These are phyloP conservation scores for Callipepla squamata DNA, from an alignment of 2,113 vertebrate species.

Conservation along the genomic window DNA sequence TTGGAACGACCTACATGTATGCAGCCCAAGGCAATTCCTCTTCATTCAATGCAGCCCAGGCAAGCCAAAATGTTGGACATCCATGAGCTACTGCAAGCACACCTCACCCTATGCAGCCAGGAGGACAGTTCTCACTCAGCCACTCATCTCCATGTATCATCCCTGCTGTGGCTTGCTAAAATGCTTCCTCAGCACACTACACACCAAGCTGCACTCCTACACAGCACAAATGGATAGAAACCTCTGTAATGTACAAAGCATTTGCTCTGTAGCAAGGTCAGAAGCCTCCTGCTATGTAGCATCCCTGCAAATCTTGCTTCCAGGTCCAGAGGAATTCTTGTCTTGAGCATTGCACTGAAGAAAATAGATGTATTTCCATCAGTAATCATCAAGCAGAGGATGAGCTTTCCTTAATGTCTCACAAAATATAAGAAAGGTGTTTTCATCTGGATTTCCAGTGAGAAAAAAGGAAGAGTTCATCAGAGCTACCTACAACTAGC, in stretches of 20 bases:
- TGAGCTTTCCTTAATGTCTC: background rate
- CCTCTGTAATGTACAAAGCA: background rate
- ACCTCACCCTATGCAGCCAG: no score
- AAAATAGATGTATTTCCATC: background rate
- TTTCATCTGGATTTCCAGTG: background rate
- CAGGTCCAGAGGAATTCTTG: background rate
- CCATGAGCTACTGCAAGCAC: background rate
- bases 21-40: no score
- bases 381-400: background rate
- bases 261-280: background rate
- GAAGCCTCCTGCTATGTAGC: background rate
- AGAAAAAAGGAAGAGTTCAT: background rate
- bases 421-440: background rate
- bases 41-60: no score
- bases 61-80: no score
- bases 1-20: no score
- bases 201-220: background rate
- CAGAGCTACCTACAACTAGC: slow-evolving; percentile 7
- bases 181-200: background rate
- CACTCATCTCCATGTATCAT: no score
- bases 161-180: background rate
- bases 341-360: background rate
- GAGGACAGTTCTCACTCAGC: background rate
- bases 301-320: background rate
- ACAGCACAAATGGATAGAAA: background rate